Evolutionary conservation across 2,888 invertebrate genomes (phyloP), one percentile per base, ranked within the genome.

Genomic region (Drosophila neonasuta): DNA sequence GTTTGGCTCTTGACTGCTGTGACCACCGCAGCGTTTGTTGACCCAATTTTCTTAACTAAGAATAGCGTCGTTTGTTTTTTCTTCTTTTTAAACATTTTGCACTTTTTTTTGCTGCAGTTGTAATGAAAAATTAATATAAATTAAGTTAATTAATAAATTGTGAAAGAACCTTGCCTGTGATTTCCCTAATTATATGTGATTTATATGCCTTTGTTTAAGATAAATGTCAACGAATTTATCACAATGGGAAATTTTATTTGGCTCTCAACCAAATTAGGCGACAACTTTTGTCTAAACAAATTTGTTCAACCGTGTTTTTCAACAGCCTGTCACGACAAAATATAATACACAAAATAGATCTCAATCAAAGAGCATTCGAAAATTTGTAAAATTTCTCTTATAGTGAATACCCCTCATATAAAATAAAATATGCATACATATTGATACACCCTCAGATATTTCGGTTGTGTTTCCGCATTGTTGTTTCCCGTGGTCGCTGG

Each of bases 31-130:
- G 66, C 79, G 75, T 71, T 71, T 80, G 68, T 69, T 86, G 87
- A 80, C 80, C 80, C 79, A 84, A 79, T 79, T 81, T 70, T 48
- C 7, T 20, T 13, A 57, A 60, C 87, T 81, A 81, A 75, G 65
- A 81, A 86, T 84, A 86, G 87, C 68, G 39, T 63, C 68, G 50
- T 44, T 36, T 24, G 5, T 24, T 24, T 24, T 24, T 6, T 24
- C 6, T 24, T 24, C 13, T 13, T 24, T 68, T 60, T 45, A 61
- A 41, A 44, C 64, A 48, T 39, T 24, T 39, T 59, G 30, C 57
- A 48, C 29, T 57, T 41, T 58, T 20, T 74, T 61, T 60, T 60
- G 34, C 32, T 11, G 67, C 83, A 67, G 42, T 45, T 55, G 36
- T 32, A 44, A 4, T 44, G 11, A 2, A 36, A 36, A 34, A 49